These are phyloP conservation scores for Stratiolaelaps scimitus DNA, from an alignment of 1,140 invertebrate genomes.

Conservation along the genomic window DNA sequence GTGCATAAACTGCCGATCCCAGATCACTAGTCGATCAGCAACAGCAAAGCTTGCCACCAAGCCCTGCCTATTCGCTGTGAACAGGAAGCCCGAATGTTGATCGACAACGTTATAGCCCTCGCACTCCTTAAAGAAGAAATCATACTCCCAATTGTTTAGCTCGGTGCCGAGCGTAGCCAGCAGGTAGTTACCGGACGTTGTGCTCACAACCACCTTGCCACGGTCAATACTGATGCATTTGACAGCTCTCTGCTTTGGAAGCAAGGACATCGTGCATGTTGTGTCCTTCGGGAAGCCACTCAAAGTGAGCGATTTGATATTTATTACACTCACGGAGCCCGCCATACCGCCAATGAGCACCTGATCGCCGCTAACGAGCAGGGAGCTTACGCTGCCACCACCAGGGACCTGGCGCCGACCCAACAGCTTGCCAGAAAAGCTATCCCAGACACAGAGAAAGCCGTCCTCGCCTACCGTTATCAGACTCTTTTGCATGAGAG, in stretches of 20 bases:
- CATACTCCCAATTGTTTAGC: not conserved
- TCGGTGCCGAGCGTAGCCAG: not conserved
- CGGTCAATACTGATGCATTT: slow-evolving; percentile 17
- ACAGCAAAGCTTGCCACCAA: slow-evolving; percentile 4
- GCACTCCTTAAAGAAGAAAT: not conserved
- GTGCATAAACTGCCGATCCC: slow-evolving; percentile 9
- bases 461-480: slow-evolving; percentile 3
- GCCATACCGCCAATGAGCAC: not conserved
- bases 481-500: not conserved
- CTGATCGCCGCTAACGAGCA: not conserved
- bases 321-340: not conserved
- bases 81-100: not conserved
- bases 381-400: not conserved
- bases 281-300: not conserved
- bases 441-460: slow-evolving; percentile 7
- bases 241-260: not conserved
- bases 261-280: not conserved
- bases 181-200: not conserved
- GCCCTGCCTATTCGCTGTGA: slow-evolving; percentile 8
- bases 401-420: not conserved
- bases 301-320: not conserved
- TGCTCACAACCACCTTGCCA: not conserved
- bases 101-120: not conserved
- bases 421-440: not conserved
- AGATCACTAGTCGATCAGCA: not conserved